Base-by-base conservation (phyloP, 2,113 vertebrate species). In the Zingel zingel region DNA sequence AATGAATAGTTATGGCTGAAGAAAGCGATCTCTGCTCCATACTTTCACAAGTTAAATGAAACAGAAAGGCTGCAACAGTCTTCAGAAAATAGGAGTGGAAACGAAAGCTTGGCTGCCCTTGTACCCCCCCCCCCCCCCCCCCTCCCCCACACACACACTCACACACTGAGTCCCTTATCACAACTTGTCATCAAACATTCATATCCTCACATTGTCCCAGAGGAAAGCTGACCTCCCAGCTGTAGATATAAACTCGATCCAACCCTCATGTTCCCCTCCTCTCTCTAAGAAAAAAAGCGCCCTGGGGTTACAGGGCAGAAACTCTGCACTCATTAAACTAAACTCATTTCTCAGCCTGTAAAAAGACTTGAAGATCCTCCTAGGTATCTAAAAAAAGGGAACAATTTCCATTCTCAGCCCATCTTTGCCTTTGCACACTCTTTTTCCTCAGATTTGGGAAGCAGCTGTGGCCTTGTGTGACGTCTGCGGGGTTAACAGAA, bases 161-260 rank as follows among this genome's bases (percentile, higher is more conserved):
- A 75, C 66, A 56, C 72, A 69, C 21, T 21, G 25, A 84, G 69
- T 33, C 63, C 68, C 79, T 93, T 95, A 95, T 95, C 93, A 18
- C 54, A 36, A 21, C 79, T 91, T 91, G 90, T 93, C 92, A 95
- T 95, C 94, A 91, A 93, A 90, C 90, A 91, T 83, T 95, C 95
- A 94, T 91, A 95, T 95, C 94, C 93, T 95, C 88, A 83, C 92
- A 95, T 95, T 95, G 93, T 95, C 93, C 93, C 93, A 77, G 85
- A 93, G 94, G 93, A 92, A 94, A 82, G 89, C 90, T 79, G 91
- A 93, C 88, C 88, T 93, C 86, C 86, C 90, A 92, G 93, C 87
- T 93, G 83, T 61, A 91, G 81, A 88, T 86, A 71, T 88, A 85
- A 87, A 91, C 87, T 84, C 64, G 0, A 62, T 76, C 71, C 77